phyloP scores from a whole-genome alignment of 2,113 vertebrate species.

The Ceyx margarethae region DNA sequence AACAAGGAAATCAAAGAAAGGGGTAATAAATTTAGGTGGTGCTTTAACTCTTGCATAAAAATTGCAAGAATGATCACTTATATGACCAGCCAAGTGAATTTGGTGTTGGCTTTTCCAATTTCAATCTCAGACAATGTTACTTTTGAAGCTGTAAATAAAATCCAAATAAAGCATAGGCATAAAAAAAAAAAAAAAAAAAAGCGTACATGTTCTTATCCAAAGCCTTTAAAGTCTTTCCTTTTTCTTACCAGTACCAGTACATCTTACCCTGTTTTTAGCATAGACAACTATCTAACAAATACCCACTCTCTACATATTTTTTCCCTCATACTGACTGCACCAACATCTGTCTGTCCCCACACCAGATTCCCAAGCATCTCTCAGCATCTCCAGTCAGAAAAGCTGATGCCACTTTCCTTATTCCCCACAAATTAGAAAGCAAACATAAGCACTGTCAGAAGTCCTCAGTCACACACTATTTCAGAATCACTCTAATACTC shows the following conservation, averaged over 20 bases:
- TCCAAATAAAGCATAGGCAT: neutral
- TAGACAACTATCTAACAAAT: neutral
- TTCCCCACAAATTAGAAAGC: neutral
- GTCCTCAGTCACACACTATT: neutral
- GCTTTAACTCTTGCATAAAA: neutral
- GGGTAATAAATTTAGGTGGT: neutral
- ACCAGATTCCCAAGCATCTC: neutral
- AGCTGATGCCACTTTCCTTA: neutral
- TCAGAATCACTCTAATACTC: neutral
- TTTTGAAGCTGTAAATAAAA: neutral
- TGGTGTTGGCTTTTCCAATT: neutral
- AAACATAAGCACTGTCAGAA: neutral
- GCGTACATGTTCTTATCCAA: neutral
- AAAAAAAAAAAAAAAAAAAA: neutral
- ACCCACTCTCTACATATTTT: neutral
- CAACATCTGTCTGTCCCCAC: neutral
- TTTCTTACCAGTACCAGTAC: neutral
- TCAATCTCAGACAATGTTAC: neutral
- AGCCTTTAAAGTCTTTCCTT: neutral
- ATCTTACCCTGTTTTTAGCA: neutral
- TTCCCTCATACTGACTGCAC: neutral
- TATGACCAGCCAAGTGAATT: neutral
- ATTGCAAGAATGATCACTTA: neutral
- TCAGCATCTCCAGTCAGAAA: neutral
- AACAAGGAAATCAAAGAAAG: neutral